Percentiles rank a stretch among this genome's conserved stretches.
Conservation (phyloP, 37 sponge, comb jelly and placozoan genomes). For the Lycopodina hypogea region DNA sequence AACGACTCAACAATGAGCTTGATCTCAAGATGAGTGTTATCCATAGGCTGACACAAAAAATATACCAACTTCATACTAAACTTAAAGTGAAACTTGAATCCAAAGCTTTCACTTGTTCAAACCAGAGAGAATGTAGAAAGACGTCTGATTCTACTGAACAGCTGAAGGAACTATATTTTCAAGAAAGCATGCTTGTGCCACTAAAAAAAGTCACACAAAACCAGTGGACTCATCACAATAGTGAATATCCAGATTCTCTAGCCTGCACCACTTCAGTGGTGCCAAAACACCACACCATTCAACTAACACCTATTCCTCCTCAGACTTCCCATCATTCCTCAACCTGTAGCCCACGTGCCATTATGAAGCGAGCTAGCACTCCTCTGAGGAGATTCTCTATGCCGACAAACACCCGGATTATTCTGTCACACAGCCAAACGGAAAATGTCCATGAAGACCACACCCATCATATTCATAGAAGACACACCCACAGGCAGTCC, state of each 20-base stretch:
- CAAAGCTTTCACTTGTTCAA: background rate
- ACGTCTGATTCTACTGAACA: background rate
- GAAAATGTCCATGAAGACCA: background rate
- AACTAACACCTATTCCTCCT: background rate
- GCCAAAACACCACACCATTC: background rate
- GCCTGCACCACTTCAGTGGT: background rate
- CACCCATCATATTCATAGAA: background rate
- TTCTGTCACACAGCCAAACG: background rate
- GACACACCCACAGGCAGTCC: background rate
- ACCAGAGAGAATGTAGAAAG: background rate
- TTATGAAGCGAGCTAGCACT: conserved; percentile 18
- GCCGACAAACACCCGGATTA: background rate
- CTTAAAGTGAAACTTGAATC: conserved; percentile 22
- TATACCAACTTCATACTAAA: conserved; percentile 25
- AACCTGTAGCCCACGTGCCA: background rate
- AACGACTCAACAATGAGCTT: conserved; percentile 22
- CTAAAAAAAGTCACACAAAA: background rate
- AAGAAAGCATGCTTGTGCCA: background rate
- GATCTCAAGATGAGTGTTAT: conserved; percentile 44
- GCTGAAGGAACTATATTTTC: background rate
- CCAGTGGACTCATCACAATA: background rate
- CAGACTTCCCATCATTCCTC: conserved; percentile 9
- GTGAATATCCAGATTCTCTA: background rate
- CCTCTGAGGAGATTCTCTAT: background rate
- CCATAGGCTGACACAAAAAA: conserved; percentile 46